Conservation (phyloP, 35 echinoderm and acorn worm species). For the Ophiothrix spiculata region DNA sequence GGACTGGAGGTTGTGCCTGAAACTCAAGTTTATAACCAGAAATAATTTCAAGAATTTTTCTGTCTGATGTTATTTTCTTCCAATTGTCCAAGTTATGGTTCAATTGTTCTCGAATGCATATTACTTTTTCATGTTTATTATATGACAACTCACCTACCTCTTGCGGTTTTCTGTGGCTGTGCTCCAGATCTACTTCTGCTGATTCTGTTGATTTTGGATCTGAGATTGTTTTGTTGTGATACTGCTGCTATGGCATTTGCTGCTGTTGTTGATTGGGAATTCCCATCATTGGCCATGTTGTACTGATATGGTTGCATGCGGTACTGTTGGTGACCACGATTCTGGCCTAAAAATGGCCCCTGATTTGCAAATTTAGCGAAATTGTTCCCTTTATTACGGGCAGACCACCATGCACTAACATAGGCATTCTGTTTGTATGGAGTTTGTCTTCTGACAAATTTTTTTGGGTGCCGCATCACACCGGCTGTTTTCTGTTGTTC, state of each 20-base stretch:
- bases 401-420: background rate
- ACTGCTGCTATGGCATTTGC: background rate
- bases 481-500: background rate
- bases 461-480: background rate
- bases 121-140: background rate
- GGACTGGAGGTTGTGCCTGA: constrained; percentile 8
- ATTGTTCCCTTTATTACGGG: background rate
- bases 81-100: background rate
- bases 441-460: background rate
- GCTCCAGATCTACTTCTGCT: too few relatives aligned
- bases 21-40: constrained; percentile 61
- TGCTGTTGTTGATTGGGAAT: background rate
- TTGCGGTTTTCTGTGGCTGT: background rate
- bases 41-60: constrained; percentile 40
- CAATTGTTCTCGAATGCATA: background rate
- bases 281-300: background rate
- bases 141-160: background rate
- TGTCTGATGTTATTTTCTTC: constrained; percentile 45
- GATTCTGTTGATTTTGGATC: too few relatives aligned
- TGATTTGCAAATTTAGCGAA: too few relatives aligned
- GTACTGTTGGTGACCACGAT: too few relatives aligned
- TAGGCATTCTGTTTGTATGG: background rate
- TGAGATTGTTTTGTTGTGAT: too few relatives aligned
- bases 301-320: background rate
- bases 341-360: background rate